These are phyloP conservation scores for Choreutis nemorana DNA, from an alignment of 2,888 invertebrate genomes.

Conservation along the genomic window DNA sequence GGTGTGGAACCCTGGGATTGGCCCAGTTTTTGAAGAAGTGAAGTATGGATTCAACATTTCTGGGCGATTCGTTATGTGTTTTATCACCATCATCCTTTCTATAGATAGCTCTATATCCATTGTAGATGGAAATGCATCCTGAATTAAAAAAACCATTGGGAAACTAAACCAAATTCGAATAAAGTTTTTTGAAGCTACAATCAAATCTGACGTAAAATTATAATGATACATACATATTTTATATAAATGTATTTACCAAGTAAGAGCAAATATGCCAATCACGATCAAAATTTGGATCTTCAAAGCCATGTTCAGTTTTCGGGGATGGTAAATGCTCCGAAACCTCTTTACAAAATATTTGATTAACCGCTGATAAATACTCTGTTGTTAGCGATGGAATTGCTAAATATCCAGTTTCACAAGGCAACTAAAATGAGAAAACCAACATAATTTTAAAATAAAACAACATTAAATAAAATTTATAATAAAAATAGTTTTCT, in stretches of 20 bases:
- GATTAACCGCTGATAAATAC: conserved; percentile 39
- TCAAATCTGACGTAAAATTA: no score
- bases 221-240: conserved; percentile 1
- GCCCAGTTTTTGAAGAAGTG: conserved; percentile 26
- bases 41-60: conserved; percentile 33
- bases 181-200: no score
- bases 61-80: conserved; percentile 45
- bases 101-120: conserved; percentile 70
- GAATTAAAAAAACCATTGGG: conserved; percentile 12
- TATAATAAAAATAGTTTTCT: conserved; percentile 13
- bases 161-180: no score
- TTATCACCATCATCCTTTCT: conserved; percentile 58
- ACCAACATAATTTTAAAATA: conserved; percentile 1
- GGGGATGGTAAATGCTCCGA: conserved; percentile 39
- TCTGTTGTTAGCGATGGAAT: conserved; percentile 42
- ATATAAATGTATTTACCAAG: conserved; percentile 19
- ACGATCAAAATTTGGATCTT: conserved; percentile 33
- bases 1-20: conserved; percentile 55
- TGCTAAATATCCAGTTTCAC: conserved; percentile 52
- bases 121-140: conserved; percentile 57
- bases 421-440: conserved; percentile 24
- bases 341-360: conserved; percentile 26
- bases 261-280: conserved; percentile 51
- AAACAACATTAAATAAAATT: conserved; percentile 5
- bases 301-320: conserved; percentile 39